Conservation (phyloP, 2,888 invertebrate species). For the Zhengitettix transpicula region DNA sequence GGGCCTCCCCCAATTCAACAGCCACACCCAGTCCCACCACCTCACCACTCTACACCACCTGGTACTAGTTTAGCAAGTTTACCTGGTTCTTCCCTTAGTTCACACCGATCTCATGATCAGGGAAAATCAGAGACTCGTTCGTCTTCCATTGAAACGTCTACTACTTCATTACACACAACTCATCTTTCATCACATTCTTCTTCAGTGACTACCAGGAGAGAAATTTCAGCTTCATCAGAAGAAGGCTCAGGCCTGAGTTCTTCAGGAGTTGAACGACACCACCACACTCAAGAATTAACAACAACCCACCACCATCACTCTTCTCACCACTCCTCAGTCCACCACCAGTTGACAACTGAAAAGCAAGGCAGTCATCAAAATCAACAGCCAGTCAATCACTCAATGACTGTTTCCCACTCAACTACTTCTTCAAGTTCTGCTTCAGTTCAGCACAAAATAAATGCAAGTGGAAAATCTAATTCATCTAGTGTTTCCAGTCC, state of each 20-base stretch:
- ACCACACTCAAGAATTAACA: slow-evolving; percentile 46
- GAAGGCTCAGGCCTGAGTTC: not conserved
- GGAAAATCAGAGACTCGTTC: slow-evolving; percentile 18
- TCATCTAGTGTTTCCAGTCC: slow-evolving; percentile 7
- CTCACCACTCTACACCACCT: slow-evolving; percentile 8
- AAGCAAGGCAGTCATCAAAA: slow-evolving; percentile 4
- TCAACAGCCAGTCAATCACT: slow-evolving; percentile 4
- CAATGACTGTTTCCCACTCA: slow-evolving; percentile 46
- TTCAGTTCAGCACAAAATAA: slow-evolving; percentile 44
- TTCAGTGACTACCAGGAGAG: slow-evolving; percentile 27
- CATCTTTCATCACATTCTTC: slow-evolving; percentile 50
- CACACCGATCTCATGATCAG: slow-evolving; percentile 5
- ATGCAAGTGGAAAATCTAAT: slow-evolving; percentile 20
- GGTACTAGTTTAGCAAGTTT: not conserved
- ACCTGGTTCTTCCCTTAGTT: slow-evolving; percentile 3
- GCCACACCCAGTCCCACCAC: slow-evolving; percentile 48
- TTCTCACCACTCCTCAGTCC: slow-evolving; percentile 30
- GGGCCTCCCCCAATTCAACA: slow-evolving; percentile 37
- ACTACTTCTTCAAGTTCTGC: slow-evolving; percentile 48
- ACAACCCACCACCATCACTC: slow-evolving; percentile 50
- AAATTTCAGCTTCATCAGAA: slow-evolving; percentile 6
- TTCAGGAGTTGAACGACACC: not conserved
- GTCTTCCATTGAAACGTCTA: slow-evolving; percentile 38
- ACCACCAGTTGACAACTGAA: slow-evolving; percentile 10
- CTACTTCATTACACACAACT: slow-evolving; percentile 45